phyloP scores from a whole-genome alignment of 1,140 invertebrate genomes.

The Xylocopa sonorina region DNA sequence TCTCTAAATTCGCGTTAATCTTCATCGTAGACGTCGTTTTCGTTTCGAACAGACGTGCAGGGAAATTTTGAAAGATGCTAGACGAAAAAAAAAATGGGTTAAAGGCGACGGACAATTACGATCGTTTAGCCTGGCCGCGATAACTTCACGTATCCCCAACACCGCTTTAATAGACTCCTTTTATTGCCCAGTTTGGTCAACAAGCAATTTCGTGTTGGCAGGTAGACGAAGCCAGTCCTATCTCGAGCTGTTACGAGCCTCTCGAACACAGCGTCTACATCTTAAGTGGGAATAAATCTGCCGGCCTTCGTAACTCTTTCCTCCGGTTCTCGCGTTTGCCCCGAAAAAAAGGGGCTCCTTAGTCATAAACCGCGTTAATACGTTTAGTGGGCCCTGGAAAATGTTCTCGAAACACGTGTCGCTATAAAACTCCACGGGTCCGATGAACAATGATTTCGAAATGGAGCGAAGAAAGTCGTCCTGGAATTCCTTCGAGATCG shows the following conservation, averaged over 20 bases:
- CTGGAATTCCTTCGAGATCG: neutral
- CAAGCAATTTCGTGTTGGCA: conserved; percentile 64
- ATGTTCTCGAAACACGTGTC: conserved; percentile 12
- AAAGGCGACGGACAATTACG: neutral
- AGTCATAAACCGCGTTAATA: conserved; percentile 38
- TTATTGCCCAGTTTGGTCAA: conserved; percentile 68
- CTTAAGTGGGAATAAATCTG: conserved; percentile 51
- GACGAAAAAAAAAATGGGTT: neutral
- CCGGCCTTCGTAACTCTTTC: conserved; percentile 43
- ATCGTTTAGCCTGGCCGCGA: conserved; percentile 30
- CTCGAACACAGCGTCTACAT: conserved; percentile 44
- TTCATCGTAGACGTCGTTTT: no score
- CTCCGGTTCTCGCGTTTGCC: conserved; percentile 25
- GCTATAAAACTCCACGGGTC: neutral
- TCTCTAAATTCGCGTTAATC: neutral
- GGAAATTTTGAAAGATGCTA: neutral
- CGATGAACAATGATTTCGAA: neutral
- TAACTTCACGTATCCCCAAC: conserved; percentile 17
- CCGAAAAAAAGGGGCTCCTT: conserved; percentile 2
- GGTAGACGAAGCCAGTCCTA: conserved; percentile 62
- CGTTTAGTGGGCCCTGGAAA: neutral
- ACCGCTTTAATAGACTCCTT: conserved; percentile 60
- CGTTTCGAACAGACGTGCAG: neutral
- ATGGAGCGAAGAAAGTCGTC: neutral
- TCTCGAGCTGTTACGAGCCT: conserved; percentile 35